phyloP scores from a whole-genome alignment of 2,113 vertebrate genomes.

The Archocentrus centrarchus region DNA sequence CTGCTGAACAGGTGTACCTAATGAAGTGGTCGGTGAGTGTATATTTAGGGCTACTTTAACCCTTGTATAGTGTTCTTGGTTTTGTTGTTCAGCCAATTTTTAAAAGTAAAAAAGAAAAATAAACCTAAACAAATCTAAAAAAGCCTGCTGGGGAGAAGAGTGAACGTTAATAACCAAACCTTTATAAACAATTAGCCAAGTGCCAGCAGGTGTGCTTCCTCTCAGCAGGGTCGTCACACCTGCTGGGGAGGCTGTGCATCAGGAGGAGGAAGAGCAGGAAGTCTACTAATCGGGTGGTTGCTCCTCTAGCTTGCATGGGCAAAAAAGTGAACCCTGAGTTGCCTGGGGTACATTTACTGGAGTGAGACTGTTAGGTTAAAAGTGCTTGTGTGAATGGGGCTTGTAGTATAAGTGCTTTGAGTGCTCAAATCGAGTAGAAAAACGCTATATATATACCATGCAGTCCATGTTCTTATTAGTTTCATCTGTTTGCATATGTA shows the following conservation, averaged over 20 bases:
- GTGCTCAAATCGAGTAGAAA: too few relatives aligned
- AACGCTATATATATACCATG: too few relatives aligned
- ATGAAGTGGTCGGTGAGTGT: background rate
- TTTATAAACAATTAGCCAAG: background rate
- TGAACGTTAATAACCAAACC: background rate
- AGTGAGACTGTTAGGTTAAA: too few relatives aligned
- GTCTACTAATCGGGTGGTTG: too few relatives aligned
- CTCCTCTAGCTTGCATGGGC: too few relatives aligned
- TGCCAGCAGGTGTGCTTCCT: background rate
- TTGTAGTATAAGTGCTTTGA: too few relatives aligned
- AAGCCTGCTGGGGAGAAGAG: background rate
- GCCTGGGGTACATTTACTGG: too few relatives aligned
- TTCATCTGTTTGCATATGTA: background rate
- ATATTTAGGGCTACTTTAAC: background rate
- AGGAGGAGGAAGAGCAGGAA: too few relatives aligned
- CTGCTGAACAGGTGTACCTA: background rate
- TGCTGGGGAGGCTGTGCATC: background rate
- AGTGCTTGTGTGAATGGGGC: too few relatives aligned
- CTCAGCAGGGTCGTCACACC: background rate
- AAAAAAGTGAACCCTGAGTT: too few relatives aligned
- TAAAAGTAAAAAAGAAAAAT: background rate
- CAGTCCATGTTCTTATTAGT: background rate
- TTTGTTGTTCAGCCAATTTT: background rate
- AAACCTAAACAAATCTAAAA: background rate
- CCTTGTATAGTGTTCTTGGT: background rate